These are phyloP conservation scores for Melanocharis versteri DNA, from an alignment of 2,113 vertebrate species.

Conservation along the genomic window DNA sequence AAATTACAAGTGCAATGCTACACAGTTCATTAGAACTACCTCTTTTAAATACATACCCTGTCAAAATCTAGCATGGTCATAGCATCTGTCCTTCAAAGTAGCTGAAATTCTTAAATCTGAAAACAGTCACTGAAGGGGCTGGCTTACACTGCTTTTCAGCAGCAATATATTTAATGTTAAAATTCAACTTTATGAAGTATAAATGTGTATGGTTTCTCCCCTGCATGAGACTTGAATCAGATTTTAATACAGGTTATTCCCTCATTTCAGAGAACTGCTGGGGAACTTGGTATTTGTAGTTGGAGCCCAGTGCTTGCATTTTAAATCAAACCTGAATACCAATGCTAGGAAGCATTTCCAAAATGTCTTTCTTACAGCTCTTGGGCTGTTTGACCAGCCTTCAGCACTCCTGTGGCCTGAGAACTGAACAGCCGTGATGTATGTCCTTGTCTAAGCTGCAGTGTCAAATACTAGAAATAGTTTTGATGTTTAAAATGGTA, in stretches of 20 bases:
- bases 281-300: background rate
- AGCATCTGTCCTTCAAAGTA: background rate
- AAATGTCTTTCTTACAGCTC: background rate
- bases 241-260: background rate
- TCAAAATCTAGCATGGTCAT: background rate
- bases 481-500: background rate
- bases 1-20: background rate
- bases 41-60: background rate
- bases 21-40: background rate
- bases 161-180: background rate
- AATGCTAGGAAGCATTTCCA: background rate
- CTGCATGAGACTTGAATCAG: fast-evolving
- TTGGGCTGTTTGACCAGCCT: background rate
- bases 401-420: background rate
- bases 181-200: background rate
- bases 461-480: background rate
- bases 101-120: background rate
- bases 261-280: background rate
- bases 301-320: background rate
- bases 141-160: background rate
- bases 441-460: background rate
- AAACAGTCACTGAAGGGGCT: background rate
- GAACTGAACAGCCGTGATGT: background rate
- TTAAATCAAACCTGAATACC: background rate
- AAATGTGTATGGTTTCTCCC: background rate